Base-by-base conservation (phyloP, 2,797 vertebrate genomes). In the Clarias platycephalus region DNA sequence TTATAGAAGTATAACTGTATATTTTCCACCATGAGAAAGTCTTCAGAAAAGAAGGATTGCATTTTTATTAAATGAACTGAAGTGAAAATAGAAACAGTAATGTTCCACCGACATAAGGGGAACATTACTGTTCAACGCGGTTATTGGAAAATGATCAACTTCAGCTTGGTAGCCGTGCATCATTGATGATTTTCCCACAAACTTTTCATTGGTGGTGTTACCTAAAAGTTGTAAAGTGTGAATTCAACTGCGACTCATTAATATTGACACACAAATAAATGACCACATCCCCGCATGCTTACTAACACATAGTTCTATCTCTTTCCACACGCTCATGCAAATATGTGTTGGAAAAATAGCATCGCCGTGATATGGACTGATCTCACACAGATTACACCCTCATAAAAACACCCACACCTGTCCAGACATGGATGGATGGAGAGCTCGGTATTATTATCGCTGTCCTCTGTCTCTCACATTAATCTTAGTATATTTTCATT, bases 401-500 rank as follows among this genome's bases (percentile, higher is more conserved):
- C 83, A 80, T 86, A 77, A 70, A 70, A 81, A 85, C 63, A 76
- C 86, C n/a, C 24, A 80, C 64, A 77, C 44, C 75, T 64, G 53
- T 18, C 60, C 20, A 16, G 66, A 57, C 44, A 58, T 31, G 76
- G 72, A n/a, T 55, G 57, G 37, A 84, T 82, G 37, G 49, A 66
- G 31, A 62, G 53, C 31, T 34, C 82, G 34, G 66, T 53, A 9
- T 15, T 66, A 26, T 77, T 28, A 8, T 60, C 44, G 89, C 78
- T 86, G 78, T 80, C 85, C 76, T 31, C 77, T 72, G 58, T 70
- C 83, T 83, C 75, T 84, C 85, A 84, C 88, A 88, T 93, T 90
- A 90, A 93, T 94, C 91, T 90, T 88, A 67, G 72, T 84, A 71
- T 84, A 77, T 90, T 90, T 83, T 84, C 44, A 49, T 49, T 12